Evolutionary conservation across 2,113 vertebrate species (phyloP).

Genomic region (Protobothrops mucrosquamatus): DNA sequence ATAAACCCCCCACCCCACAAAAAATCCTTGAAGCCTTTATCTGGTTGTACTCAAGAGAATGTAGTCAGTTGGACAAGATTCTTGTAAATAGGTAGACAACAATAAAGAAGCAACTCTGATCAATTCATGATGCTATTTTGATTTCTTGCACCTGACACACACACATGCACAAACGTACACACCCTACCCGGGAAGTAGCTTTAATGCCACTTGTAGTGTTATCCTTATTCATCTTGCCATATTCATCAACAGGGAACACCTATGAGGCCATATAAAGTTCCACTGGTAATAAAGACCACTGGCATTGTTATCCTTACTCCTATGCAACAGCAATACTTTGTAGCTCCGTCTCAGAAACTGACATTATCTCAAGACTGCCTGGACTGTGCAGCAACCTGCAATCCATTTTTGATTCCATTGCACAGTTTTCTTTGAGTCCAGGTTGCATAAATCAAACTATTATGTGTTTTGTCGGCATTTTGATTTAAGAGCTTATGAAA

Average conservation of each 20-base stretch:
- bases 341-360: slow-evolving; percentile 47
- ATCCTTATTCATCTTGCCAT: slow-evolving; percentile 53
- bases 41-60: too few relatives aligned
- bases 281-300: slow-evolving; percentile 49
- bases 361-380: slow-evolving; percentile 47
- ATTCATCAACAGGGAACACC: slow-evolving; percentile 63
- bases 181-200: slow-evolving; percentile 30
- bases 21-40: too few relatives aligned
- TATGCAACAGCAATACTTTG: slow-evolving; percentile 51
- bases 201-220: slow-evolving; percentile 42
- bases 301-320: slow-evolving; percentile 58
- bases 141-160: not conserved
- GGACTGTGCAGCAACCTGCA: slow-evolving; percentile 58
- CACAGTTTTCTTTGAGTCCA: slow-evolving; percentile 45
- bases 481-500: slow-evolving; percentile 62
- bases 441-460: slow-evolving; percentile 47
- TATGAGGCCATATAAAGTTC: slow-evolving; percentile 57
- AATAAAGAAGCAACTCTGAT: too few relatives aligned
- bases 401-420: slow-evolving; percentile 48
- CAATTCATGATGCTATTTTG: too few relatives aligned
- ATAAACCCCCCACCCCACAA: not conserved
- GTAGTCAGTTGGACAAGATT: too few relatives aligned
- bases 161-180: not conserved
- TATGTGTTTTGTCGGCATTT: slow-evolving; percentile 50
- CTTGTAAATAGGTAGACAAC: too few relatives aligned